Evolutionary conservation across 2,888 invertebrate species (phyloP).

Genomic region (Calliopum simillimum): DNA sequence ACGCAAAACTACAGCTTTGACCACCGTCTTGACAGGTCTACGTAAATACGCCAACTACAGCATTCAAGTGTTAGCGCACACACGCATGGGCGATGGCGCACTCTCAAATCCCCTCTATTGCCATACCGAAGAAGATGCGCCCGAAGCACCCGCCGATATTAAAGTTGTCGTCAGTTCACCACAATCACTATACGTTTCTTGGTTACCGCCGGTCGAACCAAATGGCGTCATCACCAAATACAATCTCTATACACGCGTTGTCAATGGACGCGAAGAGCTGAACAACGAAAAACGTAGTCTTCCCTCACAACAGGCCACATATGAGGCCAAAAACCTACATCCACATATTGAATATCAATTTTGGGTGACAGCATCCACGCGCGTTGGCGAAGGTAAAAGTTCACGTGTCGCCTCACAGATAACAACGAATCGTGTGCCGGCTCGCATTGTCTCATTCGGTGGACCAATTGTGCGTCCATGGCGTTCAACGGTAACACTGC

Average conservation of each 20-base stretch:
- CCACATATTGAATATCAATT: conserved; percentile 81
- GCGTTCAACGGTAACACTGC: conserved; percentile 74
- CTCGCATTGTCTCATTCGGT: conserved; percentile 79
- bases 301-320: conserved; percentile 74
- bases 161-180: conserved; percentile 82
- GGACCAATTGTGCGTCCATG: conserved; percentile 75
- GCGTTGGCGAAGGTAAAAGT: conserved; percentile 82
- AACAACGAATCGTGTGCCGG: conserved; percentile 75
- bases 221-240: conserved; percentile 84
- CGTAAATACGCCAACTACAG: conserved; percentile 85
- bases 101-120: conserved; percentile 77
- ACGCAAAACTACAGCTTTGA: conserved; percentile 77
- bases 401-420: conserved; percentile 77
- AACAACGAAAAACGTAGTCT: conserved; percentile 77
- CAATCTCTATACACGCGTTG: conserved; percentile 76
- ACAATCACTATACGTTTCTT: conserved; percentile 80
- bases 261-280: conserved; percentile 76
- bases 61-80: conserved; percentile 82
- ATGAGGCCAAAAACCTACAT: conserved; percentile 76
- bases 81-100: conserved; percentile 82
- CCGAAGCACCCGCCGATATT: conserved; percentile 82
- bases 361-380: conserved; percentile 82
- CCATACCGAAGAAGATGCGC: conserved; percentile 84
- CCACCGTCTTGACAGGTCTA: conserved; percentile 77
- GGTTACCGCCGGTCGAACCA: conserved; percentile 80